These are phyloP conservation scores for Ascidia mentula DNA, from an alignment of 23 tunicate genomes.

Conservation along the genomic window DNA sequence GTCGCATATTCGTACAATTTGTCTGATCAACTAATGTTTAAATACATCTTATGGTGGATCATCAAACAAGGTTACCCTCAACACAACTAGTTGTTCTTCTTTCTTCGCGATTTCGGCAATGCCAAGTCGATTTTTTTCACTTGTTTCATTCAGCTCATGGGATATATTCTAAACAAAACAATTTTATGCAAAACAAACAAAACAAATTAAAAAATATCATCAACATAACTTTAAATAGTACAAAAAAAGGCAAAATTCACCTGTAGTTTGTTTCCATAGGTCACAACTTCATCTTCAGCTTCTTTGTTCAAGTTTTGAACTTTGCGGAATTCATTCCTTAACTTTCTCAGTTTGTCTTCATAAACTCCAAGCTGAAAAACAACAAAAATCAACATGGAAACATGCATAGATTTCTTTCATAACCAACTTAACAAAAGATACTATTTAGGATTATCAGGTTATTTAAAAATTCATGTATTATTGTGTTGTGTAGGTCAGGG, in stretches of 20 bases:
- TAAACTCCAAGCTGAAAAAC: constrained; percentile 61
- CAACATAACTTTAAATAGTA: background rate
- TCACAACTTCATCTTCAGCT: constrained; percentile 64
- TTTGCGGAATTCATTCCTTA: constrained; percentile 57
- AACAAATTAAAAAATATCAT: background rate
- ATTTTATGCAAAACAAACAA: background rate
- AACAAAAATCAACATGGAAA: background rate
- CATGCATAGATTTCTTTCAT: too few relatives aligned
- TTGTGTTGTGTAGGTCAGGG: too few relatives aligned
- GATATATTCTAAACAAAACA: constrained; percentile 38
- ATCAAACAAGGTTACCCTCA: constrained; percentile 45
- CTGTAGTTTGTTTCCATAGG: constrained; percentile 41
- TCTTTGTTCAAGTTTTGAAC: constrained; percentile 46
- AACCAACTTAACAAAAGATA: too few relatives aligned
- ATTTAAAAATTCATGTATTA: too few relatives aligned
- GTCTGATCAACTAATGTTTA: too few relatives aligned
- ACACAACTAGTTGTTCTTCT: constrained; percentile 89
- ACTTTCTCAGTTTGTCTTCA: constrained; percentile 70
- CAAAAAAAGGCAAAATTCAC: constrained; percentile 13
- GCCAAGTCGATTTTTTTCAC: constrained; percentile 65
- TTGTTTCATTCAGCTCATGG: constrained; percentile 36
- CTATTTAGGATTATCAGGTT: too few relatives aligned
- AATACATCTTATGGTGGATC: too few relatives aligned
- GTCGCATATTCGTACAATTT: too few relatives aligned
- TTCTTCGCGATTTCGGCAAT: constrained; percentile 71